These are phyloP conservation scores for Chironex yamaguchii DNA, from an alignment of 30 jellyfish, hydroid and myxozoan species.

Conservation along the genomic window DNA sequence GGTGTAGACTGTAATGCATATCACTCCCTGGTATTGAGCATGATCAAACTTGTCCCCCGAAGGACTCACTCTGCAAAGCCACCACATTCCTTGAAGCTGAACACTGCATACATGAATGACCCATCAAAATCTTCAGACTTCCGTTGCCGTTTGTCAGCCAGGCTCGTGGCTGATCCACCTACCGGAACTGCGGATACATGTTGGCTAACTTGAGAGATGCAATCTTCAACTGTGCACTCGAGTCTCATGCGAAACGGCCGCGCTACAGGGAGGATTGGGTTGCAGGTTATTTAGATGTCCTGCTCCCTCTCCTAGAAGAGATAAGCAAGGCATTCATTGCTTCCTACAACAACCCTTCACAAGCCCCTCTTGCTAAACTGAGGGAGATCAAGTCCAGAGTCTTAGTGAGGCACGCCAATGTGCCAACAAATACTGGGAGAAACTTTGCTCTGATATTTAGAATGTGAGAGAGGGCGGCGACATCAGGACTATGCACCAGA, in stretches of 20 bases:
- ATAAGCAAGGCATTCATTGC: not conserved
- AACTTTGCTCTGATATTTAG: constrained; percentile 22
- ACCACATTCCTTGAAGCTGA: not conserved
- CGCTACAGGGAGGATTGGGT: not conserved
- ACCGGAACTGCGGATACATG: constrained; percentile 1
- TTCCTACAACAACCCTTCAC: not conserved
- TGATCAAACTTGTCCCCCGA: not conserved
- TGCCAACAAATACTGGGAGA: constrained; percentile 46
- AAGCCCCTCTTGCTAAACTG: not conserved
- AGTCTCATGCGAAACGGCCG: not conserved
- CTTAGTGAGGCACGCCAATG: constrained; percentile 10
- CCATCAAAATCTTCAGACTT: not conserved
- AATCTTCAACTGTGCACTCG: not conserved
- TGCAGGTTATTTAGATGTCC: not conserved
- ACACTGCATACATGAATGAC: not conserved
- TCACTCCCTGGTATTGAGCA: constrained; percentile 46
- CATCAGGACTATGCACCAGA: constrained; percentile 33
- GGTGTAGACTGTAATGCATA: constrained; percentile 47
- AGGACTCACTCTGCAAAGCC: not conserved
- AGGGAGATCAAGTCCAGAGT: constrained; percentile 10
- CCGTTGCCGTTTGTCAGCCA: not conserved
- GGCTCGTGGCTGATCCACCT: not conserved
- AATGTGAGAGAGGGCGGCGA: not conserved
- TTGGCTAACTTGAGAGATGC: not conserved
- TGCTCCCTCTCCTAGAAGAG: constrained; percentile 21